Percentiles rank a stretch among this genome's conserved stretches.
phyloP scores from a whole-genome alignment of 2,888 invertebrate species.

The Aelia acuminata region DNA sequence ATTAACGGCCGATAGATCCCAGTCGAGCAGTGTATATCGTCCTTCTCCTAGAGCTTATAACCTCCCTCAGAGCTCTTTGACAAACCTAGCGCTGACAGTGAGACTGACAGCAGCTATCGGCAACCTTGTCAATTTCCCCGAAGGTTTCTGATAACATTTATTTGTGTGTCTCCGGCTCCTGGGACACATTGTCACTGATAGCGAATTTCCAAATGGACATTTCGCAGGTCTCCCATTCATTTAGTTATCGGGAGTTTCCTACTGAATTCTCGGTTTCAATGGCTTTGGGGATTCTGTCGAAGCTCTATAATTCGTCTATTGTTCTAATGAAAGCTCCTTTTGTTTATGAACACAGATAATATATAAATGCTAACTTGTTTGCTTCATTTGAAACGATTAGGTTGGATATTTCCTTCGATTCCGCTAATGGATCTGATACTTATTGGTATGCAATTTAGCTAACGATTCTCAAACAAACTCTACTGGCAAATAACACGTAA shows the following conservation, averaged over 20 bases:
- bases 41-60: not conserved
- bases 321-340: not conserved
- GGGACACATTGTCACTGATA: conserved; percentile 29
- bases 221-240: not conserved
- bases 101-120: conserved; percentile 10
- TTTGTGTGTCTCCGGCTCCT: conserved; percentile 16
- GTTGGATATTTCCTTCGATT: not conserved
- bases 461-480: too few species aligned
- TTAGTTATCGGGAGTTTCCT: conserved; percentile 20
- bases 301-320: not conserved
- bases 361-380: not conserved
- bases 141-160: conserved; percentile 26
- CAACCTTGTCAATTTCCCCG: not conserved
- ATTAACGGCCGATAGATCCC: not conserved
- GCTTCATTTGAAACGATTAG: not conserved
- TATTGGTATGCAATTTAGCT: not conserved
- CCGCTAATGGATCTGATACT: not conserved
- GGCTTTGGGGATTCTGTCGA: not conserved
- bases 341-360: not conserved
- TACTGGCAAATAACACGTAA: not conserved
- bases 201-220: not conserved
- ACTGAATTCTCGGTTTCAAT: not conserved
- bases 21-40: not conserved
- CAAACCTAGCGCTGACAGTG: not conserved
- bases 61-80: not conserved